Conservation (phyloP, 2,797 vertebrate genomes). For the Xenentodon cancila region DNA sequence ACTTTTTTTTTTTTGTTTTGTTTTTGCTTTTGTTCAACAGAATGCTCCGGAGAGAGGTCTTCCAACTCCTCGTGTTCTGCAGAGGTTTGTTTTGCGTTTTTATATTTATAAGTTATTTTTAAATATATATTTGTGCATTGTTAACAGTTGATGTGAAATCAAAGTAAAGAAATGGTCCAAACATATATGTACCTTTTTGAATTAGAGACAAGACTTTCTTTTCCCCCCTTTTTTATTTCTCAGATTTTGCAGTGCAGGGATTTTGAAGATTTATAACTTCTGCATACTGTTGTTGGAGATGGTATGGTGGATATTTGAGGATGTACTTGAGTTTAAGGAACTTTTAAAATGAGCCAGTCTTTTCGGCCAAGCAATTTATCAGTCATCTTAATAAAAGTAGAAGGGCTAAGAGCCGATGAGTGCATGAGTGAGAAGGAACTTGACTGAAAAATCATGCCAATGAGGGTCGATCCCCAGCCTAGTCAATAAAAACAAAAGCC, state of each 20-base stretch:
- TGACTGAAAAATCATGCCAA: neutral
- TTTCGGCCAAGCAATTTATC: neutral
- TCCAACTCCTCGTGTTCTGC: conserved; percentile 93
- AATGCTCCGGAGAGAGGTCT: conserved; percentile 95
- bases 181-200: too few species aligned
- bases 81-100: conserved; percentile 83
- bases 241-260: too few species aligned
- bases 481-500: neutral
- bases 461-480: too few species aligned
- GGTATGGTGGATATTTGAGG: too few species aligned
- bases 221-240: too few species aligned
- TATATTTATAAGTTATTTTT: neutral
- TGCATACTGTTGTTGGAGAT: too few species aligned
- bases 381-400: neutral
- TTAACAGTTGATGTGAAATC: neutral
- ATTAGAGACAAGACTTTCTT: too few species aligned
- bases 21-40: conserved; percentile 64
- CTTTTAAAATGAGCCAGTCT: too few species aligned
- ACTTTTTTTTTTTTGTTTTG: conserved; percentile 4
- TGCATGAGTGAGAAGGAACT: neutral
- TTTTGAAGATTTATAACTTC: too few species aligned
- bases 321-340: too few species aligned
- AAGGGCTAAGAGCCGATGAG: neutral
- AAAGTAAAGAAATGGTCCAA: too few species aligned
- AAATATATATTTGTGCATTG: neutral